Percentiles rank a stretch among this genome's conserved stretches.
Conservation (phyloP, 64 coral and sea anemone species). For the Pachyseris speciosa region DNA sequence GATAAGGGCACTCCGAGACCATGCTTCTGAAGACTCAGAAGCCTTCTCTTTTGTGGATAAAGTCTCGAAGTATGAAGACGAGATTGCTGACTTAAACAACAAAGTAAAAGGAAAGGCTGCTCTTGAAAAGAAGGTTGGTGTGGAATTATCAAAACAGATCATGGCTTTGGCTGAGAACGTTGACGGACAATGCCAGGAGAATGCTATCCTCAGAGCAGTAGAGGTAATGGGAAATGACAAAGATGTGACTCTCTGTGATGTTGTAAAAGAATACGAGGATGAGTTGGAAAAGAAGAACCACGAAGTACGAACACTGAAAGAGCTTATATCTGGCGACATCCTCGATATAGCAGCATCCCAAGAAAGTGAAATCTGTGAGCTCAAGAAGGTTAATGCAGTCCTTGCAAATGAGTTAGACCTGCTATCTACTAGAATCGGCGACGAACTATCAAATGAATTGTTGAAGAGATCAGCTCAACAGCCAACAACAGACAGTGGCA, state of each 20-base stretch:
- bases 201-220: background rate
- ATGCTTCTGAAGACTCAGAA: constrained; percentile 23
- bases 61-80: constrained; percentile 19
- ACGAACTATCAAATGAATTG: constrained; percentile 35
- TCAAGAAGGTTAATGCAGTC: constrained; percentile 12
- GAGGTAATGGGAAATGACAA: background rate
- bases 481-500: background rate
- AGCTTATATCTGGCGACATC: constrained; percentile 4
- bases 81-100: background rate
- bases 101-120: background rate
- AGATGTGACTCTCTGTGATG: constrained; percentile 26
- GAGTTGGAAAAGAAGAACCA: constrained; percentile 8
- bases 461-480: background rate
- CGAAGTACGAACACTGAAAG: constrained; percentile 42
- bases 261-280: constrained; percentile 63
- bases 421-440: constrained; percentile 40
- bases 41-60: constrained; percentile 22
- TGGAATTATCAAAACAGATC: constrained; percentile 32
- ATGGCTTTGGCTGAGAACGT: background rate
- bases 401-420: constrained; percentile 38
- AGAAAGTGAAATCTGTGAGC: constrained; percentile 40
- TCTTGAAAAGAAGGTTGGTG: constrained; percentile 46
- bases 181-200: background rate
- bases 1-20: background rate
- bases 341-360: constrained; percentile 8